These are phyloP conservation scores for Odocoileus hemionus DNA, from an alignment of 2,113 vertebrate genomes.

Conservation along the genomic window DNA sequence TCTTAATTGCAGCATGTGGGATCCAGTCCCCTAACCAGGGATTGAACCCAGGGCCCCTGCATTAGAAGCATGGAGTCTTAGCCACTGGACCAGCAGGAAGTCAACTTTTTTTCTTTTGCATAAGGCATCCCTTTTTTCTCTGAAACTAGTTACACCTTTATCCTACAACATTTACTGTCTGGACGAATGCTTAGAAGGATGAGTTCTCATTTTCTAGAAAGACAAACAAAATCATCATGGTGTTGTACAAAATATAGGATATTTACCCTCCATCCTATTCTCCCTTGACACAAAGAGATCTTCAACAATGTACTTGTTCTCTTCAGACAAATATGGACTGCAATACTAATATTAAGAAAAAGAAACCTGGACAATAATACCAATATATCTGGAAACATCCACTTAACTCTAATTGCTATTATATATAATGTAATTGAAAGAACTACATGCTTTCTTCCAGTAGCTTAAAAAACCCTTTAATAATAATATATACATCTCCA, in stretches of 20 bases:
- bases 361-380: neutral
- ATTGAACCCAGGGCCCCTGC: neutral
- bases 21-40: neutral
- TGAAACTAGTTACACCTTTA: neutral
- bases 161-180: neutral
- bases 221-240: neutral
- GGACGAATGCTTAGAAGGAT: neutral
- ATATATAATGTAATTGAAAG: neutral
- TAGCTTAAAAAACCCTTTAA: neutral
- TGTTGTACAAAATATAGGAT: neutral
- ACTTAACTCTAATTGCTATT: neutral
- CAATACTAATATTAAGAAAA: neutral
- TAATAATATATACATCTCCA: neutral
- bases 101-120: neutral
- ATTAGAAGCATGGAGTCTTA: neutral
- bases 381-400: neutral
- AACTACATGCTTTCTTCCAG: neutral
- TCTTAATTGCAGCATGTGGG: neutral
- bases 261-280: neutral
- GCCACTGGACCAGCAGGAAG: neutral
- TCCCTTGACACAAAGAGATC: neutral
- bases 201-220: neutral
- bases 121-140: neutral
- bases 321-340: neutral
- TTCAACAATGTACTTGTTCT: neutral